phyloP scores from a whole-genome alignment of 2,797 vertebrate genomes.

The Gallinago nigripennis region DNA sequence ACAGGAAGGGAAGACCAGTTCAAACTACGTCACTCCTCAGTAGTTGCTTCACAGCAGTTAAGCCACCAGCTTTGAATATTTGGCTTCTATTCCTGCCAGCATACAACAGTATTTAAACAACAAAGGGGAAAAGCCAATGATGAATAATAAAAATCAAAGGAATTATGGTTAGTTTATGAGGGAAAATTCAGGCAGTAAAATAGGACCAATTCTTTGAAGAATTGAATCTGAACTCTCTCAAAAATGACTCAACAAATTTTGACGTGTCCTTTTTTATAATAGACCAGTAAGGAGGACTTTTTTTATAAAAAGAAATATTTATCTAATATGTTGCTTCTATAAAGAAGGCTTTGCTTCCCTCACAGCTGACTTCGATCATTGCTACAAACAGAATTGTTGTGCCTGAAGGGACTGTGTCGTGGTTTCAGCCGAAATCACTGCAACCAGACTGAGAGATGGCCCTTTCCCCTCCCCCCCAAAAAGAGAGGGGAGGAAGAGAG shows the following conservation, averaged over 20 bases:
- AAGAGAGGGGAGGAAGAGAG: too few species aligned
- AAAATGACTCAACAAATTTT: not conserved
- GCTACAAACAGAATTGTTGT: too few species aligned
- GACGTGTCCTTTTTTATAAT: not conserved
- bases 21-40: not conserved
- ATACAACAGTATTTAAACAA: not conserved
- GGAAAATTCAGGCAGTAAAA: not conserved
- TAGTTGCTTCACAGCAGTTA: not conserved
- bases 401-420: too few species aligned
- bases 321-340: fast-evolving
- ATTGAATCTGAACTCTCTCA: not conserved
- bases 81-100: not conserved
- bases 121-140: not conserved
- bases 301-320: fast-evolving
- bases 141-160: not conserved
- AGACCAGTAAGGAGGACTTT: not conserved
- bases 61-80: not conserved
- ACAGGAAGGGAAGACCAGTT: not conserved
- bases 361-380: not conserved
- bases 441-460: too few species aligned
- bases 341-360: not conserved
- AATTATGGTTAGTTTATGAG: not conserved
- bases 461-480: too few species aligned
- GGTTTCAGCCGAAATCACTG: too few species aligned
- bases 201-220: not conserved